Evolutionary conservation across 1,140 invertebrate genomes (phyloP), one percentile per base, ranked within the genome.

Genomic region (Bombus pyrosoma): DNA sequence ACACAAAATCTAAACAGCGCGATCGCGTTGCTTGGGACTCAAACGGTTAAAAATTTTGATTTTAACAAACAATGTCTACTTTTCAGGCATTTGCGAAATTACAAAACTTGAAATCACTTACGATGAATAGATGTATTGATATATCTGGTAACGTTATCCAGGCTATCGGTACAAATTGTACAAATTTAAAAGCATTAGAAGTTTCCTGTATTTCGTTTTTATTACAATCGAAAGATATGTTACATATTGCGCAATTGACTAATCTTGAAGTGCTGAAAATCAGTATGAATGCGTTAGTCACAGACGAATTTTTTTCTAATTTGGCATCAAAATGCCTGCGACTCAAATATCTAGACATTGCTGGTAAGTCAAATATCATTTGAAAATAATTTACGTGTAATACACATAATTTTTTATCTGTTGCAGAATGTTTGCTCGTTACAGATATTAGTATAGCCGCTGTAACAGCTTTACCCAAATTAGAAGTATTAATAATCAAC

Each of bases 261-360:
- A 93, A 93, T 91, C 84, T 94, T 32, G 87, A 93, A 87, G 66
- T 62, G 2, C 69, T 94, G 68, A 86, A 86, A 76, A 37, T 93
- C 15, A 72, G 43, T 37, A 22, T 66, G 28, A 92, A 90, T 75
- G 3, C 22, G 9, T 57, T 73, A 64, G 34, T 93, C 13, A 79
- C 59, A 12, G 85, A 93, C 28, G 73, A 86, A 41, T 87, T 93
- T 32, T 53, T 93, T 37, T 39, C 62, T 43, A 80, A 69, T 41
- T 53, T 93, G 12, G 90, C 83, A 81, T 74, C 64, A 22, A 86
- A 88, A 32, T 93, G 92, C 74, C 90, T 87, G 83, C 71, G 81
- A 25, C 77, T 93, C 34, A 88, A 28, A 43, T 73, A 73, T 34
- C 13, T 93, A 53, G 81, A 92, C 73, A 91, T 93, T 34, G 71